These are phyloP conservation scores for Schlechtendalia chinensis DNA, from an alignment of 1,140 invertebrate genomes.

Conservation along the genomic window DNA sequence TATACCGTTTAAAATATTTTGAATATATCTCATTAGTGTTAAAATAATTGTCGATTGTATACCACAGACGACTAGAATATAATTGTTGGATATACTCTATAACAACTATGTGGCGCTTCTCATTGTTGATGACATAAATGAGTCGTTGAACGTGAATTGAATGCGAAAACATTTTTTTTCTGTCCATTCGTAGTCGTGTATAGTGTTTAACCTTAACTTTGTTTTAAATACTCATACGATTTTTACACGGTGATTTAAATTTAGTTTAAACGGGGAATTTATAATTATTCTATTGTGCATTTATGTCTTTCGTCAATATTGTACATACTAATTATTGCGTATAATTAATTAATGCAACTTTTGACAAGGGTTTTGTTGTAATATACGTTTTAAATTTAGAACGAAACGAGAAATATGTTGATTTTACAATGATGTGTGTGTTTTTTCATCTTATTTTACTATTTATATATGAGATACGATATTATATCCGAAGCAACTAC, in stretches of 20 bases:
- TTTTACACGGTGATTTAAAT: not conserved
- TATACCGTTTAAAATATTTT: not conserved
- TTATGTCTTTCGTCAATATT: not conserved
- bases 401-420: too few species aligned
- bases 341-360: not conserved
- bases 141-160: not conserved
- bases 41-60: not conserved
- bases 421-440: too few species aligned
- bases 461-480: too few species aligned
- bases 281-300: not conserved
- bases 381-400: too few species aligned
- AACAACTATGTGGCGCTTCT: not conserved
- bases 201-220: not conserved
- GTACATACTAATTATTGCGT: not conserved
- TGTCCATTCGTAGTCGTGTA: not conserved
- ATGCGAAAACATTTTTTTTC: not conserved
- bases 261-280: not conserved
- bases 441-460: too few species aligned
- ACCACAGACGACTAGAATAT: not conserved
- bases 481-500: too few species aligned
- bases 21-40: constrained; percentile 21
- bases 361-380: not conserved
- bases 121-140: not conserved
- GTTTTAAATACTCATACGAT: not conserved
- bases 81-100: not conserved